These are phyloP conservation scores for Nowickia ferox DNA, from an alignment of 2,888 invertebrate genomes.

Conservation along the genomic window DNA sequence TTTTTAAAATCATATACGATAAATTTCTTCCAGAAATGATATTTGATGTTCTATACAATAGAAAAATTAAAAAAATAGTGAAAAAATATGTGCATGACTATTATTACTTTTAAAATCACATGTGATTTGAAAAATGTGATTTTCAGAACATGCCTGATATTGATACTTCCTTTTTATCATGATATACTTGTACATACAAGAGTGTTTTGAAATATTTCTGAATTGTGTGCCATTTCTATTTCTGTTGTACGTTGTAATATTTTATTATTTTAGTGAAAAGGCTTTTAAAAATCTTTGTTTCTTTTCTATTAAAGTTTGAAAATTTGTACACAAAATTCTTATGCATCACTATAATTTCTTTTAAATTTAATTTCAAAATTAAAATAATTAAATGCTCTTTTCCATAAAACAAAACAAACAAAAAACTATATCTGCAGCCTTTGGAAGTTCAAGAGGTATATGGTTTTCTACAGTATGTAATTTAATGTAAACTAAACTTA, in stretches of 20 bases:
- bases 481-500: slow-evolving; percentile 75
- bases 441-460: slow-evolving; percentile 89
- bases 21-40: no score
- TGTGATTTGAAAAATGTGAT: no score
- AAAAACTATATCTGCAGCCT: slow-evolving; percentile 84
- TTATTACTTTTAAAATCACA: no score
- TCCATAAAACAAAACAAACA: slow-evolving; percentile 72
- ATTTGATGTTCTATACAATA: no score
- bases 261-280: not conserved
- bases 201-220: not conserved
- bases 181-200: no score
- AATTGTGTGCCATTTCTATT: not conserved
- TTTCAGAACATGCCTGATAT: no score
- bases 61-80: no score
- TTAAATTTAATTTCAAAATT: slow-evolving; percentile 56
- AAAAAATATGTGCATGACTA: no score
- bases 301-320: slow-evolving; percentile 40
- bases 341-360: slow-evolving; percentile 59
- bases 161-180: no score
- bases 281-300: slow-evolving; percentile 9
- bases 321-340: slow-evolving; percentile 46
- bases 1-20: no score
- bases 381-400: slow-evolving; percentile 72
- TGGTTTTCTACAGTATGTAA: slow-evolving; percentile 75
- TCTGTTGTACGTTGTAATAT: not conserved